Conservation (phyloP, 1,140 invertebrate genomes). For the Goniozus legneri region DNA sequence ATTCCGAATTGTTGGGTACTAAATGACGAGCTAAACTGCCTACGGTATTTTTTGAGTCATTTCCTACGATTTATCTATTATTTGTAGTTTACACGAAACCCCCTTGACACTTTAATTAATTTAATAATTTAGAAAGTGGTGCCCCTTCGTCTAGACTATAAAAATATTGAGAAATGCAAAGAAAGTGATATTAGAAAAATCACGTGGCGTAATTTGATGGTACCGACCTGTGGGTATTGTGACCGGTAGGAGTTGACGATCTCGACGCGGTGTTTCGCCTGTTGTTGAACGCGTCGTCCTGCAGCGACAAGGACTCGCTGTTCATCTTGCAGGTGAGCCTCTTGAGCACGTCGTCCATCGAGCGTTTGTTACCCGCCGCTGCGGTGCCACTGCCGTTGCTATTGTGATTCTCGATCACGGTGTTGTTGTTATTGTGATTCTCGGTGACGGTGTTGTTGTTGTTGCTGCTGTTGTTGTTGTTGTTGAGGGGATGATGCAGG, state of each 20-base stretch:
- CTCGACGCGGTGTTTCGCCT: slow-evolving; percentile 60
- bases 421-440: slow-evolving; percentile 52
- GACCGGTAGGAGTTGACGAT: slow-evolving; percentile 59
- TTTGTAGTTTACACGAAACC: no score
- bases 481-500: slow-evolving; percentile 45
- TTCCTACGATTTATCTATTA: no score
- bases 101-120: no score
- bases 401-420: slow-evolving; percentile 23
- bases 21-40: no score
- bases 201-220: no score
- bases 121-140: no score
- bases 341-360: slow-evolving; percentile 86
- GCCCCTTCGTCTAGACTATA: no score
- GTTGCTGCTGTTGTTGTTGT: slow-evolving; percentile 56
- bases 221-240: slow-evolving; percentile 47
- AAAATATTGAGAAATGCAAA: no score
- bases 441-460: slow-evolving; percentile 52
- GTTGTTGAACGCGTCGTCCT: slow-evolving; percentile 36
- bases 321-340: slow-evolving; percentile 77
- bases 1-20: no score
- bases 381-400: slow-evolving; percentile 33
- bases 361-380: slow-evolving; percentile 56
- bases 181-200: no score
- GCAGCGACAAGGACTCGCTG: slow-evolving; percentile 40
- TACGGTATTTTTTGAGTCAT: no score